Evolutionary conservation across 2,888 invertebrate species (phyloP), one percentile per base, ranked within the genome.

Genomic region (Meganola albula): DNA sequence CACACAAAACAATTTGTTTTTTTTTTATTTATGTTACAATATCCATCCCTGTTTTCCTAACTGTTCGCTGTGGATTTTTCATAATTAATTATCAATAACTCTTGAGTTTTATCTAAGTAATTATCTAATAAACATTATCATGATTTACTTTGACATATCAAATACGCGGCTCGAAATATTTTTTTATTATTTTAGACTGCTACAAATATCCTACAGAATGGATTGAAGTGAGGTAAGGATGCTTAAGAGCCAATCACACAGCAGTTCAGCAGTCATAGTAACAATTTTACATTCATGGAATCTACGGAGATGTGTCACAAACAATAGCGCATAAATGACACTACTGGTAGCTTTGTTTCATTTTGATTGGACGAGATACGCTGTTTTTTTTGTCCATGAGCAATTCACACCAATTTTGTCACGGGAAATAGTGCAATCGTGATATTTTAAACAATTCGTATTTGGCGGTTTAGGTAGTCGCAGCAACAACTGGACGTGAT

Each of bases 131-230:
- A 74, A 70, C 74, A 77, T 82, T 78, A 82, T 83, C 67, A 82
- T 82, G 82, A 74, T 55, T 83, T 84, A 84, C 84, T 82, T 84
- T 85, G 83, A 85, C 85, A 85, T 85, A 85, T 85, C 71, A 76
- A 80, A 74, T 76, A 85, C 85, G 85, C 85, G 85, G 85, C 85
- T 85, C 85, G 83, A 84, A 83, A 79, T 82, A 64, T 80, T 73
- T 73, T 75, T 74, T 72, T 70, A 70, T 74, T 67, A 64, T 44
- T 55, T 67, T 74, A 75, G 72, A 69, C 66, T 72, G 74, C 84
- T 85, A 85, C 74, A 53, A 48, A 67, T 79, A 78, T 72, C 74
- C 80, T 83, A 83, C 66, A 68, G 67, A 67, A 80, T 79, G 83
- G 75, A 66, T 75, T 64, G 70, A 76, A 71, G 75, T 74, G 74